Conservation (phyloP, 2,888 invertebrate genomes). For the Synanthedon vespiformis region DNA sequence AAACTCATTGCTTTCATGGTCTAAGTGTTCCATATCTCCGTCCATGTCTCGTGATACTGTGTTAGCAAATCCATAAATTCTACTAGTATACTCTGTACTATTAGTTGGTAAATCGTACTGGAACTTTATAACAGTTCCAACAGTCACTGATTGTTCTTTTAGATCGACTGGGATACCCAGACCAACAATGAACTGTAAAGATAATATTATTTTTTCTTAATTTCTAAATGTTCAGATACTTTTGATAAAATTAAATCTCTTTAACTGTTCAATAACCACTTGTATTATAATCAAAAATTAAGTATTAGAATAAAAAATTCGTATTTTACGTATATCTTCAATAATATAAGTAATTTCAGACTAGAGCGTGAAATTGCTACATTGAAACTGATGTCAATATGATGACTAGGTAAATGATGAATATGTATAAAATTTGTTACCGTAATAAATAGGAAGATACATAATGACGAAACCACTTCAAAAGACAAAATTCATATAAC, state of each 20-base stretch:
- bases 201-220: no score
- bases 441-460: no score
- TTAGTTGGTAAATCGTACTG: constrained; percentile 76
- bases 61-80: constrained; percentile 54
- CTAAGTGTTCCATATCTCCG: constrained; percentile 14
- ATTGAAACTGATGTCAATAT: neutral
- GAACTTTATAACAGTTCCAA: constrained; percentile 76
- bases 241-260: no score
- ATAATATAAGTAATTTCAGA: neutral
- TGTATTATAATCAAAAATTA: no score
- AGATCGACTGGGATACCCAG: constrained; percentile 76
- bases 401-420: no score
- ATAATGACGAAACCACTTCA: no score
- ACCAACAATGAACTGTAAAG: constrained; percentile 74
- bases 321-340: no score
- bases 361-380: neutral
- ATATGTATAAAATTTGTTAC: no score
- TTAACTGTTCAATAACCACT: no score
- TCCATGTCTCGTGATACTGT: constrained; percentile 56
- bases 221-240: no score
- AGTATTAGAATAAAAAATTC: no score
- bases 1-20: constrained; percentile 10
- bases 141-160: constrained; percentile 72
- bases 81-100: constrained; percentile 67
- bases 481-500: no score